Conservation (phyloP, 2,797 vertebrate genomes). For the Sebastolobus altivelis region DNA sequence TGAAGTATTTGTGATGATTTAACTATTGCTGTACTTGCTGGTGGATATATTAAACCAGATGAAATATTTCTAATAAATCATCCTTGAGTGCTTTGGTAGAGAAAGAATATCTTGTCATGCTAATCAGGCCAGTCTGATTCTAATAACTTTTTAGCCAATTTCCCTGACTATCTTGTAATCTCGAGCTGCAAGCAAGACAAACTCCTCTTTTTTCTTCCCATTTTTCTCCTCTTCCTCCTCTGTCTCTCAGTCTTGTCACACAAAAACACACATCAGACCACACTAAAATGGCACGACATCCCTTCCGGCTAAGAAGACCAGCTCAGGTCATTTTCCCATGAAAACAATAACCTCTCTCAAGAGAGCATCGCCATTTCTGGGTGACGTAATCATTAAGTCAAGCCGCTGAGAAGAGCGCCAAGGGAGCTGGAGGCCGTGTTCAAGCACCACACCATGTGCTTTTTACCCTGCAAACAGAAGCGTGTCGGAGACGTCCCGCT, state of each 20-base stretch:
- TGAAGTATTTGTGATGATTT: neutral
- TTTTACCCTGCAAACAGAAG: constrained; percentile 1
- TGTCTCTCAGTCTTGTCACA: neutral
- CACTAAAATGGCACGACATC: neutral
- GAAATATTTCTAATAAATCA: neutral
- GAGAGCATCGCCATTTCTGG: constrained; percentile 34
- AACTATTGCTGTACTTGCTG: neutral
- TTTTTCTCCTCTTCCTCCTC: constrained; percentile 3
- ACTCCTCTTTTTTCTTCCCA: neutral
- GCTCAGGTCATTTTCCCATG: constrained; percentile 16
- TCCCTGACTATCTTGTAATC: constrained; percentile 46
- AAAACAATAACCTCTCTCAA: constrained; percentile 10
- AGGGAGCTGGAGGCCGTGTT: constrained; percentile 2
- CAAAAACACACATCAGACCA: neutral
- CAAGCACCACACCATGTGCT: neutral
- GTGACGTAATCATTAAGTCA: constrained; percentile 51
- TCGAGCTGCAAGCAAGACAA: constrained; percentile 13
- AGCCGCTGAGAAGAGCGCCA: constrained; percentile 15
- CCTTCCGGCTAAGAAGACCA: neutral
- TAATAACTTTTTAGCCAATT: constrained; percentile 43
- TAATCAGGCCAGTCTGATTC: constrained; percentile 27
- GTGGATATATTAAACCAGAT: neutral
- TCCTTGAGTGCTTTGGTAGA: neutral
- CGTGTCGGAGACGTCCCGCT: neutral
- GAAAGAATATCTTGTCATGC: neutral